A percentile compares a stretch with the other conserved stretches of the same genome.
Conservation (phyloP, 2,113 vertebrate species). For the Erpornis zantholeuca region DNA sequence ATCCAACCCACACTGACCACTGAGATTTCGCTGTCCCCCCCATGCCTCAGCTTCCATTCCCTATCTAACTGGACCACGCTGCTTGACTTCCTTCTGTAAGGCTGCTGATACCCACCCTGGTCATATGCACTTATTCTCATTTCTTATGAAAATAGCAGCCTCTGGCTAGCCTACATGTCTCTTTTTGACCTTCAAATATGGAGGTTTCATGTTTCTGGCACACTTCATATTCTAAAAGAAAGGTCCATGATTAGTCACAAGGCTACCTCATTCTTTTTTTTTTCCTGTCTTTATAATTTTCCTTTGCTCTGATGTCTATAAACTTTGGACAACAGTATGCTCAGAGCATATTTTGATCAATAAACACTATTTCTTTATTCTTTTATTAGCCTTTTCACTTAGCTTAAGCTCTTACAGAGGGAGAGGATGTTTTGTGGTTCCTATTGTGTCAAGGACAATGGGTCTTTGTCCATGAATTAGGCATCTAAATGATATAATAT, state of each 20-base stretch:
- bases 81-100: background rate
- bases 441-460: background rate
- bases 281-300: background rate
- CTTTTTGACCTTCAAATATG: background rate
- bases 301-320: background rate
- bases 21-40: background rate
- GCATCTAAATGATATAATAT: background rate
- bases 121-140: background rate
- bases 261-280: background rate
- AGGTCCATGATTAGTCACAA: background rate
- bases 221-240: background rate
- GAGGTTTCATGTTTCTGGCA: background rate
- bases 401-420: background rate
- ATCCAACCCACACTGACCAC: background rate
- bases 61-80: accelerated
- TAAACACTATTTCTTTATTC: background rate
- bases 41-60: background rate
- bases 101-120: background rate
- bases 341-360: background rate
- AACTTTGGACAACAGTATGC: background rate
- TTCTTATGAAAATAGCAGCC: background rate
- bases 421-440: background rate
- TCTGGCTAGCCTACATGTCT: background rate
- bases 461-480: background rate
- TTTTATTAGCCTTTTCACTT: background rate